These are phyloP conservation scores for Melanogrammus aeglefinus DNA, from an alignment of 2,797 vertebrate species.

Conservation along the genomic window DNA sequence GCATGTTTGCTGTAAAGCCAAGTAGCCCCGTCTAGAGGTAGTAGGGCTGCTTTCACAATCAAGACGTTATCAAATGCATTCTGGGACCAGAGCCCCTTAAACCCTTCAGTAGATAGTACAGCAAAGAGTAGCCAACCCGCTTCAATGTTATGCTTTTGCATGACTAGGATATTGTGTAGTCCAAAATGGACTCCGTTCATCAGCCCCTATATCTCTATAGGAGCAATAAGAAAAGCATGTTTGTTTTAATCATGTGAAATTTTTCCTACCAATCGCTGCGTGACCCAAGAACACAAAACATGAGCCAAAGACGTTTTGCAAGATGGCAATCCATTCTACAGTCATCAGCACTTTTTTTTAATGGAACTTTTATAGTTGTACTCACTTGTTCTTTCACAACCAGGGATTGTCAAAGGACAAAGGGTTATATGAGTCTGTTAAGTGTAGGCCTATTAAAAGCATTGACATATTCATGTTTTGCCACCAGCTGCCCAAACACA, in stretches of 20 bases:
- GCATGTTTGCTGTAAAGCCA: conserved; percentile 8
- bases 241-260: conserved; percentile 22
- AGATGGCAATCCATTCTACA: conserved; percentile 62
- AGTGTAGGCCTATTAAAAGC: conserved; percentile 50
- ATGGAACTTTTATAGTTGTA: conserved; percentile 34
- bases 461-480: conserved; percentile 41
- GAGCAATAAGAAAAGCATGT: conserved; percentile 24
- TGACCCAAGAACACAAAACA: conserved; percentile 44
- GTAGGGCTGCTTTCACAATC: conserved; percentile 20
- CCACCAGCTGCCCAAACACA: conserved; percentile 37
- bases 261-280: not conserved
- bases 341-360: conserved; percentile 65
- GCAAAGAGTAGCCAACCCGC: conserved; percentile 13
- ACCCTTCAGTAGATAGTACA: conserved; percentile 10
- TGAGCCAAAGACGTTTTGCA: conserved; percentile 67
- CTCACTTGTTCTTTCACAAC: conserved; percentile 15
- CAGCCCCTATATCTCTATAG: not conserved
- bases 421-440: conserved; percentile 40
- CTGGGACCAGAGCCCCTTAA: conserved; percentile 25
- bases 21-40: conserved; percentile 18
- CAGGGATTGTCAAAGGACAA: conserved; percentile 45
- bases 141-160: conserved; percentile 11
- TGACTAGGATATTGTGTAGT: conserved; percentile 18
- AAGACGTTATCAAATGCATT: conserved; percentile 24
- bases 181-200: conserved; percentile 8